Conservation (phyloP, 64 coral and sea anemone species). For the Porites australiensis region DNA sequence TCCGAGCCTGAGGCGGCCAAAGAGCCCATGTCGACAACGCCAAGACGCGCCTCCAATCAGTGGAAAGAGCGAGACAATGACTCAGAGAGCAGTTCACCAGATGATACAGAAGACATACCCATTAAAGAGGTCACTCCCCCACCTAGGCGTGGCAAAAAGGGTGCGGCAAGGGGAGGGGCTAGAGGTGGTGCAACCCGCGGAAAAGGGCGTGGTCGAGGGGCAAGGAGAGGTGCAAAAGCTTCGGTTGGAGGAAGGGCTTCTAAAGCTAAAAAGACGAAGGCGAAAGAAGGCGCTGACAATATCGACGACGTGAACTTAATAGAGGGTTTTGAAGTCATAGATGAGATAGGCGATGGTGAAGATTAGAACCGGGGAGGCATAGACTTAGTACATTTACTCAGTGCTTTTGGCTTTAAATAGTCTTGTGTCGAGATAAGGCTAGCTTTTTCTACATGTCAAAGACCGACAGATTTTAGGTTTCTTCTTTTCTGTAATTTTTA, state of each 20-base stretch:
- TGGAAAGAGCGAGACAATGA: constrained; percentile 2
- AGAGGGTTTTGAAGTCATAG: constrained; percentile 91
- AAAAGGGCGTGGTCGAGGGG: constrained; percentile 76
- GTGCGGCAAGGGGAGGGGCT: constrained; percentile 13
- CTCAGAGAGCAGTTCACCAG: neutral
- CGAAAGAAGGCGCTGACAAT: constrained; percentile 3
- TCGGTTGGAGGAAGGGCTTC: neutral
- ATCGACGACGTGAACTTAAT: constrained; percentile 81
- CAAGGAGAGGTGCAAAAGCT: constrained; percentile 43
- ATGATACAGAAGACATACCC: neutral
- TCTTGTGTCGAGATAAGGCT: no score
- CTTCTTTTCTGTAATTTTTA: no score
- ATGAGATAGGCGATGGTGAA: constrained; percentile 87
- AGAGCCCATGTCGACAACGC: neutral
- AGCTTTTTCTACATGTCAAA: no score
- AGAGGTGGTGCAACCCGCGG: constrained; percentile 43
- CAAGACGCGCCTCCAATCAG: neutral
- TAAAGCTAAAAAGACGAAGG: constrained; percentile 59
- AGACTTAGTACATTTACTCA: no score
- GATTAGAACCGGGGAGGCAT: neutral
- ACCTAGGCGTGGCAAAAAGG: constrained; percentile 57
- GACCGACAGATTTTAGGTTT: no score
- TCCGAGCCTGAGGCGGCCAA: neutral
- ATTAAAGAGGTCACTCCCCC: neutral
- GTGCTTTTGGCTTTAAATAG: no score